Evolutionary conservation across 2,888 invertebrate species (phyloP).

Genomic region (Ditylenchus weischeri): DNA sequence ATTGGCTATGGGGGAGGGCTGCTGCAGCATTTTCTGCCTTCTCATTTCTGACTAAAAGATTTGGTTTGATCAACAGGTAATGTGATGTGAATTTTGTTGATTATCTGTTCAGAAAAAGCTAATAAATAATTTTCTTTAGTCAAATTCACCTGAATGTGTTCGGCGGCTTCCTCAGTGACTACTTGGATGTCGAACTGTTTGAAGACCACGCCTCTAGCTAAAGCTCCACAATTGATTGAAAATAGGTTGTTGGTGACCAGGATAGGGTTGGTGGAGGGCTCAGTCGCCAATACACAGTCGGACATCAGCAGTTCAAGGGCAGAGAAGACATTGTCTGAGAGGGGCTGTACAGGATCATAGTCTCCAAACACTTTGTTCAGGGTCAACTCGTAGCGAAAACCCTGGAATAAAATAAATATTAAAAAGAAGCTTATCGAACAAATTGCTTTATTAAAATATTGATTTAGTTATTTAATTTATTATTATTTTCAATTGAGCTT

Average conservation of each 20-base stretch:
- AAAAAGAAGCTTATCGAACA: too few relatives aligned
- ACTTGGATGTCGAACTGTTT: slow-evolving; percentile 29
- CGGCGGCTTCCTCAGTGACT: slow-evolving; percentile 34
- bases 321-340: slow-evolving; percentile 53
- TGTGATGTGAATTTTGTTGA: too few relatives aligned
- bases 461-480: too few relatives aligned
- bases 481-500: too few relatives aligned
- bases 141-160: slow-evolving; percentile 33
- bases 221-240: slow-evolving; percentile 39
- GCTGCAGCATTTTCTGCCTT: slow-evolving; percentile 31
- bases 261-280: slow-evolving; percentile 40
- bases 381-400: slow-evolving; percentile 54
- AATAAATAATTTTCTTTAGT: too few relatives aligned
- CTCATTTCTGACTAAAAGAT: slow-evolving; percentile 34
- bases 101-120: too few relatives aligned
- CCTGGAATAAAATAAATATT: slow-evolving; percentile 33
- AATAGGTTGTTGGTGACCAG: slow-evolving; percentile 44
- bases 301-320: slow-evolving; percentile 55
- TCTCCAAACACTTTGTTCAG: slow-evolving; percentile 36
- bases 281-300: slow-evolving; percentile 54
- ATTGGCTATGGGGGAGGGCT: slow-evolving; percentile 32
- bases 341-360: slow-evolving; percentile 47
- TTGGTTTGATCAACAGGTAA: too few relatives aligned
- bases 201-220: slow-evolving; percentile 37
- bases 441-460: too few relatives aligned